Base-by-base conservation (phyloP, 1,140 invertebrate species). In the Drosophila trapezifrons region DNA sequence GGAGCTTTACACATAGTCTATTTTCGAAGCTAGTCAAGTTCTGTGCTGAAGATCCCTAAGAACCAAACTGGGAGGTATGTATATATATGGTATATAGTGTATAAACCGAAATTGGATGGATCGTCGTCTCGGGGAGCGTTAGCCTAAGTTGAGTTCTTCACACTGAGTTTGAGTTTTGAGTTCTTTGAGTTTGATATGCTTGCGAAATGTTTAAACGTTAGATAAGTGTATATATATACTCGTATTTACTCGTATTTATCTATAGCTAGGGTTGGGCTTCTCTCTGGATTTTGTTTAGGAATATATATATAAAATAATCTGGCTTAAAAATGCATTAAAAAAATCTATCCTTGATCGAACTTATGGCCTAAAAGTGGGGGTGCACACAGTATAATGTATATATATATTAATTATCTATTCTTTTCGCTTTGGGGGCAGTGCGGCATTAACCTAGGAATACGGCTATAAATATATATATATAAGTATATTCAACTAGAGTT, bases 31-130 rank as follows among this genome's bases (percentile, higher is more conserved):
- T 66, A 71, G 42, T 76, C 62, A 57, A 76, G 56, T 67, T 66
- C 49, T 75, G 62, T 76, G 83, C 83, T 86, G 83, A 86, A 86
- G 83, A 86, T 86, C 83, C 83, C 79, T 77, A 63, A 66, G 37
- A 75, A 86, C 74, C 67, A 81, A 78, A 40, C 65, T 43, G 60
- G 56, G 59, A 52, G 17, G 40, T 56, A 27, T 43, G 32, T 54
- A 15, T 13, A 6, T 42, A 46, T 63, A 17, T 52, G 32, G 57
- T 75, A n/a, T 54, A 80, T 46, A 18, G 25, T n/a, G 8, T 38
- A 7, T 70, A 38, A 72, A 72, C 66, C 66, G 51, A 72, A 72
- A 72, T 40, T 58, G 69, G 69, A 72, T 72, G 69, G 66, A 72
- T 72, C 52, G 43, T 57, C 43, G 17, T 54, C 32, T 54, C 35